Evolutionary conservation across 2,888 invertebrate species (phyloP), one percentile per base, ranked within the genome.

Genomic region (Ennomos erosarius): DNA sequence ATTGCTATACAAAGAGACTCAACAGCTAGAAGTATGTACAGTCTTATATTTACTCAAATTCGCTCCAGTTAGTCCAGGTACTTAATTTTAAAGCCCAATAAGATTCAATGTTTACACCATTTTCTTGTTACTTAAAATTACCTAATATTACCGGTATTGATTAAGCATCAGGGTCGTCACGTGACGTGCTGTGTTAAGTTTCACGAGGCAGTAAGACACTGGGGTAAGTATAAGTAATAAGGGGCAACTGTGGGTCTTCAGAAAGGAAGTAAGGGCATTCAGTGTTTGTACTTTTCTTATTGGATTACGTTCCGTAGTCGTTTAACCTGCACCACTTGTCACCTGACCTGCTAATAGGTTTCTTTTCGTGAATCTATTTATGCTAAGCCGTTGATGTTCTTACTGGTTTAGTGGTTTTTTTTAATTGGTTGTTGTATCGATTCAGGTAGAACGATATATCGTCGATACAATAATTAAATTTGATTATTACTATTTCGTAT

Each of bases 231-330:
- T 88, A 87, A 84, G 47, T 52, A 47, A 34, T 16, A 37, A 47
- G 51, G 40, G 84, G 82, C 68, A 78, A 78, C 85, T 90, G 90
- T 86, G 81, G 87, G 92, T 87, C 91, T 92, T 92, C 90, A 64
- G 74, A 71, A 64, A 85, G 90, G 89, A 90, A 90, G 89, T 87
- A 82, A 81, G 87, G 86, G 82, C 85, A 85, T 78, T 83, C 85
- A 80, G 76, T 90, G 88, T 91, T 92, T 91, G 89, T 92, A 88
- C 84, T 86, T 91, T 78, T 92, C 88, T 90, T 90, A 92, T 84
- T 80, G 88, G 92, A 90, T 92, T 91, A 91, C 63, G 72, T 79
- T 75, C 73, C 64, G 70, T 73, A 80, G 84, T 83, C 87, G 81
- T 87, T 92, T 92, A 90, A 90, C 91, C 90, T 87, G 82, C 78